These are phyloP conservation scores for Egretta garzetta DNA, from an alignment of 2,113 vertebrate species.

Conservation along the genomic window DNA sequence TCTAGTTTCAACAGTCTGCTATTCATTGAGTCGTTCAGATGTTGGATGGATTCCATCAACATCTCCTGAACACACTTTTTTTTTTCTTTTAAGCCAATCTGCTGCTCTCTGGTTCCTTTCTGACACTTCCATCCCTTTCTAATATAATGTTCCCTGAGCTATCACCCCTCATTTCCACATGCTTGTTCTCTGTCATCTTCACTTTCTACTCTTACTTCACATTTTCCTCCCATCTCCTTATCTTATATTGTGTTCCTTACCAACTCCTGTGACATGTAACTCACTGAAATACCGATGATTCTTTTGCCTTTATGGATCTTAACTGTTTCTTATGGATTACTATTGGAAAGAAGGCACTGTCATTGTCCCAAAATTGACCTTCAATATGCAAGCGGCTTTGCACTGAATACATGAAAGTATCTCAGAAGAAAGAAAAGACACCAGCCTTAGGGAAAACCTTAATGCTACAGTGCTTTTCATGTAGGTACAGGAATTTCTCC, in stretches of 20 bases:
- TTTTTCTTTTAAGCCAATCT: slow-evolving; percentile 48
- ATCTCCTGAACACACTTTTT: slow-evolving; percentile 49
- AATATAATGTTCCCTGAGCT: background rate
- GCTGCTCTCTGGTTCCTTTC: slow-evolving; percentile 45
- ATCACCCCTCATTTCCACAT: background rate
- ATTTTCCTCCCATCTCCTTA: background rate
- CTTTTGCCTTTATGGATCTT: background rate
- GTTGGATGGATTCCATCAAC: slow-evolving; percentile 70
- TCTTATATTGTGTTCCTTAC: background rate
- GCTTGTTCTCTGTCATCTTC: background rate
- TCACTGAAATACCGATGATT: background rate
- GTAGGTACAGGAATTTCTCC: background rate
- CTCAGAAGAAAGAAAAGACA: background rate
- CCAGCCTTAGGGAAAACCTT: background rate
- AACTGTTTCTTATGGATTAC: background rate
- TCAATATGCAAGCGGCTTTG: background rate
- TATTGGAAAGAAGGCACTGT: background rate
- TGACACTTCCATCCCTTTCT: slow-evolving; percentile 46
- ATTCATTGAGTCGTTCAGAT: slow-evolving; percentile 64
- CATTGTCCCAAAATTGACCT: background rate
- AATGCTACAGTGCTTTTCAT: background rate
- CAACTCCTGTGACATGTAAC: background rate
- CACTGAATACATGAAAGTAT: accelerated
- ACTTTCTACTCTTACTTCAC: background rate
- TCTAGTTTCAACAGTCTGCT: slow-evolving; percentile 71